Conservation (phyloP, 1,140 invertebrate genomes). For the Cotesia glomerata region DNA sequence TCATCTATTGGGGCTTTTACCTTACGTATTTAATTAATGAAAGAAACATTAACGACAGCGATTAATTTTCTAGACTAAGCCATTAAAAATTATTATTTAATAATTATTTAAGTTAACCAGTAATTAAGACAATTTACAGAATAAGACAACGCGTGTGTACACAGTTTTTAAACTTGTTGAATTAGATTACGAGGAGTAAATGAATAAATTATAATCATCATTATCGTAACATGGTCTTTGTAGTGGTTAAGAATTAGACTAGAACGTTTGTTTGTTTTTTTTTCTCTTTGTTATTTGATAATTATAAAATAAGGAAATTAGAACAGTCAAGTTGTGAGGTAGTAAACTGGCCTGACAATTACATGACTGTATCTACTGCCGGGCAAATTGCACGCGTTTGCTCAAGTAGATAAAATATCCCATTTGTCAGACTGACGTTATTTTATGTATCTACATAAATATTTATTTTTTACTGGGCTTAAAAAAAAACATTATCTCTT, state of each 20-base stretch:
- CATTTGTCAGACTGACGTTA: conserved; percentile 14
- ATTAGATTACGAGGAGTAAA: neutral
- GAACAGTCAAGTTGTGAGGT: neutral
- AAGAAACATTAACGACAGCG: neutral
- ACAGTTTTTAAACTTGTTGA: neutral
- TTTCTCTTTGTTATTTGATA: no score
- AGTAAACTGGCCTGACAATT: conserved; percentile 19
- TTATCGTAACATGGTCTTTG: neutral
- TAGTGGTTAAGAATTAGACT: neutral
- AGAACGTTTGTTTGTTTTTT: conserved; percentile 12
- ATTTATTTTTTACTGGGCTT: neutral
- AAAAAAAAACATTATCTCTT: neutral
- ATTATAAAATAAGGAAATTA: neutral
- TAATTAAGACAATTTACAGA: neutral
- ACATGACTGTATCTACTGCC: conserved; percentile 28
- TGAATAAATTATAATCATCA: neutral
- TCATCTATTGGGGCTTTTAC: no score
- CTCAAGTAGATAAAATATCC: conserved; percentile 6
- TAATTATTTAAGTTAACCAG: neutral
- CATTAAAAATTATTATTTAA: neutral
- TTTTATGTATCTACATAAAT: neutral
- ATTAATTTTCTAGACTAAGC: conserved; percentile 6
- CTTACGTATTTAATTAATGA: no score
- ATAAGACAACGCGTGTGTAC: neutral
- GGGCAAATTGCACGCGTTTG: neutral